These are phyloP conservation scores for Archips xylosteana DNA, from an alignment of 2,888 invertebrate species.

Conservation along the genomic window DNA sequence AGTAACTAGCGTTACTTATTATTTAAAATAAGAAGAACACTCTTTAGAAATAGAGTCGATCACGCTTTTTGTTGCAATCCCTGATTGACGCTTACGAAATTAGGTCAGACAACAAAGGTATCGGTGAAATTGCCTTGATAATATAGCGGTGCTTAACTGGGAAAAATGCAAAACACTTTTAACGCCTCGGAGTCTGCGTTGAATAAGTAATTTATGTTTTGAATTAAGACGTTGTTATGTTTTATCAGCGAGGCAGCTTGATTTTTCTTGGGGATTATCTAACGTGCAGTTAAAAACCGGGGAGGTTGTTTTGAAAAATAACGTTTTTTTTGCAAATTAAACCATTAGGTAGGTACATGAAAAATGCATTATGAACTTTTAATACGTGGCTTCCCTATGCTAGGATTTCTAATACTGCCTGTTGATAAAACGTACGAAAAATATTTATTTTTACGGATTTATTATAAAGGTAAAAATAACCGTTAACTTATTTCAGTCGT, in stretches of 20 bases:
- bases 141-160: conserved; percentile 30
- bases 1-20: background rate
- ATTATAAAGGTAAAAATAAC: too few relatives aligned
- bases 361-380: too few relatives aligned
- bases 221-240: conserved; percentile 41
- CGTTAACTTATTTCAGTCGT: too few relatives aligned
- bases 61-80: conserved; percentile 2
- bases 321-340: background rate
- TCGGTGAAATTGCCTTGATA: conserved; percentile 35
- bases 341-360: too few relatives aligned
- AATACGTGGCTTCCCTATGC: too few relatives aligned
- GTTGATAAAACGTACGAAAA: too few relatives aligned
- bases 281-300: background rate
- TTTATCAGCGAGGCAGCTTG: conserved; percentile 27
- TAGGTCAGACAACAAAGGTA: conserved; percentile 47
- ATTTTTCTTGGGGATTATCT: conserved; percentile 24
- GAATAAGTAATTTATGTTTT: conserved; percentile 43
- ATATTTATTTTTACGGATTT: too few relatives aligned
- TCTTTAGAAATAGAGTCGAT: background rate
- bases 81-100: conserved; percentile 66
- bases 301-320: background rate
- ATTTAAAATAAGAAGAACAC: background rate
- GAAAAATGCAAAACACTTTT: conserved; percentile 42
- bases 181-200: conserved; percentile 33
- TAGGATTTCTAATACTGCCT: too few relatives aligned